Conservation (phyloP, 2,797 vertebrate genomes). For the Acanthiza pusilla region DNA sequence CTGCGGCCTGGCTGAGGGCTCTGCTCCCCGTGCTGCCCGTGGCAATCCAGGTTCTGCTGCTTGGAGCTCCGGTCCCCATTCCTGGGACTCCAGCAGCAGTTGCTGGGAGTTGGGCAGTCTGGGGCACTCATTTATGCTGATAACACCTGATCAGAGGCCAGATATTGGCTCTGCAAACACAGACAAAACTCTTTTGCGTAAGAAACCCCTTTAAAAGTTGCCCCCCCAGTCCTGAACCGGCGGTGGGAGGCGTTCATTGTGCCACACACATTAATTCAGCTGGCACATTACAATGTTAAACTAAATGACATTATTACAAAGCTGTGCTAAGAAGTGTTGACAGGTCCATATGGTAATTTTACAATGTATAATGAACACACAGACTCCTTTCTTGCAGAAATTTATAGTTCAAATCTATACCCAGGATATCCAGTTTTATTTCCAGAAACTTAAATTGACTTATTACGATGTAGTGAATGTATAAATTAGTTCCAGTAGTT, state of each 20-base stretch:
- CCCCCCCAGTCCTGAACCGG: constrained; percentile 79
- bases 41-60: neutral
- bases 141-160: constrained; percentile 73
- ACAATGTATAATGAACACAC: constrained; percentile 94
- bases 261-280: constrained; percentile 87
- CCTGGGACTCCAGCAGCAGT: neutral
- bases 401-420: constrained; percentile 90
- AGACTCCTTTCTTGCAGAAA: constrained; percentile 86
- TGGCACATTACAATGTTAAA: constrained; percentile 93
- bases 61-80: neutral
- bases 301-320: constrained; percentile 99
- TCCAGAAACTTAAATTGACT: constrained; percentile 93
- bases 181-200: constrained; percentile 73
- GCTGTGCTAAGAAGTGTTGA: constrained; percentile 94
- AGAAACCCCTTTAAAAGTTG: constrained; percentile 80
- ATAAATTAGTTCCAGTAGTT: constrained; percentile 98
- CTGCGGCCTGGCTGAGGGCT: neutral
- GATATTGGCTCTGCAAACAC: constrained; percentile 76
- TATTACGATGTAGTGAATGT: constrained; percentile 97
- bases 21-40: neutral
- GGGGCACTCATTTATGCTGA: neutral
- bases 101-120: neutral
- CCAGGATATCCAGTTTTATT: constrained; percentile 91
- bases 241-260: constrained; percentile 85
- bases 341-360: constrained; percentile 99